These are phyloP conservation scores for Crypturellus undulatus DNA, from an alignment of 2,113 vertebrate genomes.

Conservation along the genomic window DNA sequence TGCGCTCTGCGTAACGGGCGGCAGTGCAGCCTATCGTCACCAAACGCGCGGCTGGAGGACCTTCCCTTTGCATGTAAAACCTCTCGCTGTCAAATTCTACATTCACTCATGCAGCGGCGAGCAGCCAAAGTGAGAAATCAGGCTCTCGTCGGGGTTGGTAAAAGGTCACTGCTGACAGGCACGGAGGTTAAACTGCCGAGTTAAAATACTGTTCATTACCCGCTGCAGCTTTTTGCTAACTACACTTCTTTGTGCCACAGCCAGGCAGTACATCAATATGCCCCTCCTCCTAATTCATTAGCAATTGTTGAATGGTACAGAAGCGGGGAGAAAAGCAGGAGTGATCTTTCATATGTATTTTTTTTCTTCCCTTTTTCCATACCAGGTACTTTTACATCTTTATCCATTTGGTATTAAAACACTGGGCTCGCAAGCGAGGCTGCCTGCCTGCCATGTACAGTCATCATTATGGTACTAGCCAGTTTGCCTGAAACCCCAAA, in stretches of 20 bases:
- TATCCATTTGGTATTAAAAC: constrained; percentile 58
- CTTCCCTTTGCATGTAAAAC: constrained; percentile 99
- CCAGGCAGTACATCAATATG: constrained; percentile 93
- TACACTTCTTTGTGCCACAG: constrained; percentile 96
- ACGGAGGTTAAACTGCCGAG: constrained; percentile 98
- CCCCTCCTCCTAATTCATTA: constrained; percentile 94
- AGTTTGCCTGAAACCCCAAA: constrained; percentile 51
- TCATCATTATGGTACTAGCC: constrained; percentile 22
- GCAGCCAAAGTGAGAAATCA: constrained; percentile 93
- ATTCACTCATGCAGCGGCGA: constrained; percentile 91
- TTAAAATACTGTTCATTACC: constrained; percentile 99
- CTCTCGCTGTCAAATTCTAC: constrained; percentile 96
- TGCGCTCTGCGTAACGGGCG: constrained; percentile 88
- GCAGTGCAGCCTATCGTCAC: constrained; percentile 96
- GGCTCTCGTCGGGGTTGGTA: constrained; percentile 97
- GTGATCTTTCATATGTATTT: constrained; percentile 80
- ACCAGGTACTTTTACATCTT: constrained; percentile 73
- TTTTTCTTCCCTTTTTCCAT: neutral
- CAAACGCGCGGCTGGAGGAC: constrained; percentile 97
- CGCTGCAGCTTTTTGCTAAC: constrained; percentile 94
- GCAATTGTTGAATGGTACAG: constrained; percentile 87
- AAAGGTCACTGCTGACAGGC: constrained; percentile 99
- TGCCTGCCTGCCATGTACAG: constrained; percentile 36
- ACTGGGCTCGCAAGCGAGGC: neutral
- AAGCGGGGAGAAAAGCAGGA: constrained; percentile 78